Evolutionary conservation across 2,113 vertebrate species (phyloP).

Genomic region (Daubentonia madagascariensis): DNA sequence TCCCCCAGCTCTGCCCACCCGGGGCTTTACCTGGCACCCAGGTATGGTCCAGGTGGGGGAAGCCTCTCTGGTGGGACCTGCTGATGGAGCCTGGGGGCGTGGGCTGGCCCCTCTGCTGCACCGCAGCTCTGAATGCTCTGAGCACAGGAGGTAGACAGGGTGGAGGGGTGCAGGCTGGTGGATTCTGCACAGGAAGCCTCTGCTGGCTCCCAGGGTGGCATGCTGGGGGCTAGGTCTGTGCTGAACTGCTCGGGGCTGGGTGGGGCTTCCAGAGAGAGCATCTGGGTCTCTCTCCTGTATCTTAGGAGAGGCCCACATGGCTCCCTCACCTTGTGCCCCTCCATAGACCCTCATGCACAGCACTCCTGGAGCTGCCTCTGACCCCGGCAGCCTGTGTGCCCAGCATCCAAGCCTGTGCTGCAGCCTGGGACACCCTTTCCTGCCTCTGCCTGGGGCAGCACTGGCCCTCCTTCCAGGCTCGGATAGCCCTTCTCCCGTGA

Average conservation of each 20-base stretch:
- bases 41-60: rapidly evolving
- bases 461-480: neutral
- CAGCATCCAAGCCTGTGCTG: neutral
- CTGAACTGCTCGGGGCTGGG: neutral
- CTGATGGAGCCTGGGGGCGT: too few species aligned
- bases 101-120: rapidly evolving
- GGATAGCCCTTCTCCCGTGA: rapidly evolving
- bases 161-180: too few species aligned
- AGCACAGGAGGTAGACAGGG: neutral
- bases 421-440: rapidly evolving
- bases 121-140: neutral
- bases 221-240: neutral
- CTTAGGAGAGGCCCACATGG: rapidly evolving
- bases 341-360: rapidly evolving
- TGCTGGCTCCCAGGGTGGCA: neutral
- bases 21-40: rapidly evolving
- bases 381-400: rapidly evolving
- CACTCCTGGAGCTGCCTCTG: neutral
- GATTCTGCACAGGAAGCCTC: neutral
- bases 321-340: neutral
- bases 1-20: neutral
- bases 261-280: rapidly evolving
- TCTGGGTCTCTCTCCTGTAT: neutral
- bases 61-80: neutral
- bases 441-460: rapidly evolving